Conservation (phyloP, 2,113 vertebrate species). For the Thalassarche chlororhynchos region DNA sequence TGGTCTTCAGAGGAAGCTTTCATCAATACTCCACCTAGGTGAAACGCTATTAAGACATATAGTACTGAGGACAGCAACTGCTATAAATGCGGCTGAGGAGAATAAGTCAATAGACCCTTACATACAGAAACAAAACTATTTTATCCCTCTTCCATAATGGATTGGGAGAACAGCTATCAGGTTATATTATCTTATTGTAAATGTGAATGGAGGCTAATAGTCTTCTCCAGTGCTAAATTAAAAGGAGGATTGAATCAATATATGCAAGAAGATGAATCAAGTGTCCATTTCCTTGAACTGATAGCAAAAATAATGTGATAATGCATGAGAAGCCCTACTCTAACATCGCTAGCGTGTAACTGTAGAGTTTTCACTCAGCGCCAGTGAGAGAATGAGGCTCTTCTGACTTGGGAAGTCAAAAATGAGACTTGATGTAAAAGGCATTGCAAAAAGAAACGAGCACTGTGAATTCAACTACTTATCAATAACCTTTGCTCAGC, state of each 20-base stretch:
- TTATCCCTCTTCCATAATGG: conserved; percentile 6
- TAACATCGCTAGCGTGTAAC: neutral
- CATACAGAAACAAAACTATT: conserved; percentile 12
- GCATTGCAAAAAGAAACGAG: neutral
- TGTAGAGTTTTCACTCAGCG: neutral
- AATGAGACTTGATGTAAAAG: neutral
- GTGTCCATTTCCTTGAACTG: conserved; percentile 49
- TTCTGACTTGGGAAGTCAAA: neutral
- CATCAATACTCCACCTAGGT: neutral
- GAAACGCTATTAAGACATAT: neutral
- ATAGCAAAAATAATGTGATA: conserved; percentile 19
- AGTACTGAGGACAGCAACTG: neutral
- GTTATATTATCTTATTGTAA: neutral
- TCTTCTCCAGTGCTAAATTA: conserved; percentile 31
- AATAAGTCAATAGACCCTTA: conserved; percentile 13
- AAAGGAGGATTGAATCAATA: conserved; percentile 47
- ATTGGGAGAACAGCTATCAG: conserved; percentile 45
- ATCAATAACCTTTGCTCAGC: neutral
- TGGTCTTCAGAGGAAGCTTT: neutral
- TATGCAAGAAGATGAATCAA: conserved; percentile 37
- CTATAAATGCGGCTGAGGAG: neutral
- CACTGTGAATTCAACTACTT: neutral
- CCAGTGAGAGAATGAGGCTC: neutral
- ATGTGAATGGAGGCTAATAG: conserved; percentile 44
- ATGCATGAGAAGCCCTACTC: neutral